Conservation (phyloP, 2,797 vertebrate species). For the Sebastes diaconus region DNA sequence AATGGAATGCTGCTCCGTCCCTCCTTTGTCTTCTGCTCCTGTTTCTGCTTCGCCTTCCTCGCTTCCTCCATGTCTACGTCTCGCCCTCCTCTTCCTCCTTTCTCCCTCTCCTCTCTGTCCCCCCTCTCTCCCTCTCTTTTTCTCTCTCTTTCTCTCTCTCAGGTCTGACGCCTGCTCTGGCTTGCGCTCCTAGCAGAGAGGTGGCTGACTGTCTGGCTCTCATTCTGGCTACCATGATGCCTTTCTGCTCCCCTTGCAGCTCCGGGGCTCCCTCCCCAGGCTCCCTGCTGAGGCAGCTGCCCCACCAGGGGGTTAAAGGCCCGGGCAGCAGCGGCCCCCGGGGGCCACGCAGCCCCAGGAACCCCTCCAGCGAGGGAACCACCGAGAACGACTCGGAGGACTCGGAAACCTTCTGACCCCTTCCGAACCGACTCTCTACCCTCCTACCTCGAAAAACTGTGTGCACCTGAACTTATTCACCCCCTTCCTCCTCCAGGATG, state of each 20-base stretch:
- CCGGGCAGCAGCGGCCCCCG: conserved; percentile 29
- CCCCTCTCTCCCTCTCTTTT: neutral
- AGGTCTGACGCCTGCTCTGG: conserved; percentile 98
- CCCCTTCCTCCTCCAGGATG: neutral
- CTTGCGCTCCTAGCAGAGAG: conserved; percentile 98
- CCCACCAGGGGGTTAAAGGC: conserved; percentile 66
- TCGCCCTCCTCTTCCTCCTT: neutral
- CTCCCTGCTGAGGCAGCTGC: conserved; percentile 85
- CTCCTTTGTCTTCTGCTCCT: conserved; percentile 43
- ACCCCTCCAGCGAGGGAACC: conserved; percentile 80
- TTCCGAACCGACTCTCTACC: conserved; percentile 11
- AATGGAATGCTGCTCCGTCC: conserved; percentile 78
- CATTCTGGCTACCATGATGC: conserved; percentile 99
- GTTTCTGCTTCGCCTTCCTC: conserved; percentile 54
- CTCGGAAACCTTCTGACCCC: conserved; percentile 93
- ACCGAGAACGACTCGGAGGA: conserved; percentile 93
- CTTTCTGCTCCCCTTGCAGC: conserved; percentile 97
- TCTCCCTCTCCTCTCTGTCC: conserved; percentile 8
- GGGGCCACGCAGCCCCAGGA: conserved; percentile 70
- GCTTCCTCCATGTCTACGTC: conserved; percentile 53
- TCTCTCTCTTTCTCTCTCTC: conserved; percentile 72
- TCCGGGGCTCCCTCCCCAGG: conserved; percentile 92
- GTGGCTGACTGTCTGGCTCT: conserved; percentile 99
- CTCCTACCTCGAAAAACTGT: conserved; percentile 29
- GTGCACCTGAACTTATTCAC: conserved; percentile 32